phyloP scores from a whole-genome alignment of 2,797 vertebrate genomes.

The Acropternis orthonyx region DNA sequence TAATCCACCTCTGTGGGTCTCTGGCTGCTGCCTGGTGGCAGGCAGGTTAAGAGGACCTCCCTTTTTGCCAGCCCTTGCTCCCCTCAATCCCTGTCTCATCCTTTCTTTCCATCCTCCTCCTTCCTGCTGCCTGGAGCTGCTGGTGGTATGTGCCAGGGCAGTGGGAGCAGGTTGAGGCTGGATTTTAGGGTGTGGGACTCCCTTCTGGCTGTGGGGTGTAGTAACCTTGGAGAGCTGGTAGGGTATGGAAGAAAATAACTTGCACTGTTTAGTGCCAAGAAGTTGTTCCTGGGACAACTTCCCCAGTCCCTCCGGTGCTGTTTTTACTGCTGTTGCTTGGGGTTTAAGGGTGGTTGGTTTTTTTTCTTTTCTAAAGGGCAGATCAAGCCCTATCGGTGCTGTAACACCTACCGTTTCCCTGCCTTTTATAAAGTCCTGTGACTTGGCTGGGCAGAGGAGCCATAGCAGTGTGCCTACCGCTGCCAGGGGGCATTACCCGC shows the following conservation, averaged over 20 bases:
- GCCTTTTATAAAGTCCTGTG: not conserved
- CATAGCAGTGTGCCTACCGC: accelerated
- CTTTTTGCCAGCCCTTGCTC: not conserved
- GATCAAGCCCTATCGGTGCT: not conserved
- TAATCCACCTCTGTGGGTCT: not conserved
- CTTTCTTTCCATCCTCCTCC: not conserved
- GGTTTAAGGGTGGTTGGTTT: not conserved
- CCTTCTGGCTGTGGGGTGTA: not conserved
- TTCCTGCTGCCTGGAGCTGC: not conserved
- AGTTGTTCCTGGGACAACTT: not conserved
- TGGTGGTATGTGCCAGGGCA: accelerated
- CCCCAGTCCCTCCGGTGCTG: accelerated
- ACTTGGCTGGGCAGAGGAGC: not conserved
- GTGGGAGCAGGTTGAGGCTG: not conserved
- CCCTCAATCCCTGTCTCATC: not conserved
- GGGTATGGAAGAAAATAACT: not conserved
- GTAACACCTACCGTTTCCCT: not conserved
- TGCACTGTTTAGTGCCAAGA: accelerated
- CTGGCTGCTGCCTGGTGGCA: accelerated
- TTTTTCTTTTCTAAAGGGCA: not conserved
- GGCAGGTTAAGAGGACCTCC: not conserved
- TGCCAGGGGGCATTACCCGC: not conserved
- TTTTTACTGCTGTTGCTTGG: not conserved
- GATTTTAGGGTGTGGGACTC: slow-evolving; percentile 22
- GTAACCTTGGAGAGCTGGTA: not conserved